Base-by-base conservation (phyloP, 1,140 invertebrate genomes). In the Thalassaphorura encarpata region DNA sequence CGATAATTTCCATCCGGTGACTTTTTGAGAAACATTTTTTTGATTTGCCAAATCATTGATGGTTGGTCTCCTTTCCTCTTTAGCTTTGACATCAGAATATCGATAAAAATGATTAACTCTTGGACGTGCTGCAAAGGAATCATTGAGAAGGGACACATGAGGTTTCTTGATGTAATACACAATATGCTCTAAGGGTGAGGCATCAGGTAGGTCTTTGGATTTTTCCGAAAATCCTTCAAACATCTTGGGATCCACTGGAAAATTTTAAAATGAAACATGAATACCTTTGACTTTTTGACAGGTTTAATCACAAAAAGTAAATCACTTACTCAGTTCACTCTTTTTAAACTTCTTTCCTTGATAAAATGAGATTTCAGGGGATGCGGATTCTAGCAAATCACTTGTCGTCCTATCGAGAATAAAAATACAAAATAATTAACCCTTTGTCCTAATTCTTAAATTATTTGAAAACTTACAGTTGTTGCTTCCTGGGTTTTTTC, bases 1-100 rank as follows among this genome's bases (percentile, higher is more conserved):
- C 76, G 90, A 83, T 27, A 96, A 77, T 75, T 96, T 96, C 92
- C 92, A 97, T 13, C 91, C 92, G 69, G 89, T 87, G n/a, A 89
- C 78, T 73, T 87, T 91, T 63, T 90, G 83, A 56, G 87, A 71
- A 24, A 93, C 84, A 67, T 89, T 81, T 64, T 84, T 84, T 69
- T 95, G 90, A 72, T 86, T 87, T 1, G 90, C 87, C 61, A 96
- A 74, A 73, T 96, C 91, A 67, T 84, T 84, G 2, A 93, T 82
- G 5, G 86, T 85, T 5, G 85, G 81, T 60, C 82, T 76, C 58
- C 84, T 77, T 69, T 93, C 89, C 60, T 91, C 86, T 65, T 86
- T 86, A 1, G 85, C 81, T 69, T 84, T 84, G 1, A 97, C 87
- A 72, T 97, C 93, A 16, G 80, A 80, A 56, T 92, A 87, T 49